Percentiles rank a stretch among this genome's conserved stretches.
These are phyloP conservation scores for Drosophila navojoa DNA, from an alignment of 1,140 invertebrate species.

Conservation along the genomic window DNA sequence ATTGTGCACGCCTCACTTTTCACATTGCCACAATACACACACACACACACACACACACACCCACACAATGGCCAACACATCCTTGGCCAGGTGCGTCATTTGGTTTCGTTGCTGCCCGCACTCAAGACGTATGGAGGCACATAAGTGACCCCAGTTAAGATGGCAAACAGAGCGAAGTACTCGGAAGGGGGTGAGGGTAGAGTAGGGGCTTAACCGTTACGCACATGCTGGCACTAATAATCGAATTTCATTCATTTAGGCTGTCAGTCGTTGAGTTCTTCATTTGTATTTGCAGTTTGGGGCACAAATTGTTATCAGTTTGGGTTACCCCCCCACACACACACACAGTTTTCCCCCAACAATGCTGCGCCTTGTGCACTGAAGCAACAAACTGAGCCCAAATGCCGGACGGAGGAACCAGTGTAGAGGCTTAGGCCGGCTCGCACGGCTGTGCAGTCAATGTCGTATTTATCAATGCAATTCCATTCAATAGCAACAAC, in stretches of 20 bases:
- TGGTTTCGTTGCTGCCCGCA: slow-evolving; percentile 20
- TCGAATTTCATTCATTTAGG: slow-evolving; percentile 50
- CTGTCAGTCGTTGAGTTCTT: background rate
- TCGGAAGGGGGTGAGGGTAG: background rate
- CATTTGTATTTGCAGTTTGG: slow-evolving; percentile 10
- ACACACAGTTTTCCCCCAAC: too few species aligned
- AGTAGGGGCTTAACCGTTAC: background rate
- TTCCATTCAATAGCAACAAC: slow-evolving; percentile 13
- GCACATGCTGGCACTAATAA: slow-evolving; percentile 55
- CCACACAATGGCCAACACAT: background rate
- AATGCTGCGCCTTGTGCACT: slow-evolving; percentile 35
- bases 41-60: too few species aligned
- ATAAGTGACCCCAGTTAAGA: slow-evolving; percentile 23
- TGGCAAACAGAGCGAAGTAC: slow-evolving; percentile 12
- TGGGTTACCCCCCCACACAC: background rate
- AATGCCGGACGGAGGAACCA: slow-evolving; percentile 29
- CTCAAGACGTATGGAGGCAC: slow-evolving; percentile 11
- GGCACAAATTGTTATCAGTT: slow-evolving; percentile 5
- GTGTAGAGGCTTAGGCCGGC: slow-evolving; percentile 10
- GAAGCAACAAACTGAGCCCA: background rate
- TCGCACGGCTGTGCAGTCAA: slow-evolving; percentile 12
- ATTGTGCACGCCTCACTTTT: slow-evolving; percentile 16
- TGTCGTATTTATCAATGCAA: slow-evolving; percentile 32
- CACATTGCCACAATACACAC: background rate
- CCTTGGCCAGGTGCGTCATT: slow-evolving; percentile 2